Evolutionary conservation across 2,888 invertebrate species (phyloP).

Genomic region (Pheosia gnoma): DNA sequence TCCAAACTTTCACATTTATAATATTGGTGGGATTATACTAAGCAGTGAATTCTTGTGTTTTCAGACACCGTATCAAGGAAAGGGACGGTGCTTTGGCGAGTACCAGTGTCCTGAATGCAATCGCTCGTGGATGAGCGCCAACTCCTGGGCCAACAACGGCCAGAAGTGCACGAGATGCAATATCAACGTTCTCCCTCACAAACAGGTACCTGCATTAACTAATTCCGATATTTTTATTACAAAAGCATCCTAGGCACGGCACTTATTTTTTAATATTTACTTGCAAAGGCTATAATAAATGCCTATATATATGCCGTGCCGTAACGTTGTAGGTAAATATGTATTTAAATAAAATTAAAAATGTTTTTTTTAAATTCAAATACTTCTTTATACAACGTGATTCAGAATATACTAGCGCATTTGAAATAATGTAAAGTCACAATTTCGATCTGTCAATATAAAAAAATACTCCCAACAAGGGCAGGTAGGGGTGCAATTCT

Average conservation of each 20-base stretch:
- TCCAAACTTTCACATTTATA: too few species aligned
- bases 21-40: not conserved
- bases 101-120: constrained; percentile 94
- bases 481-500: too few species aligned
- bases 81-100: constrained; percentile 94
- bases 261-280: too few species aligned
- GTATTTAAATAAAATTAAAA: too few species aligned
- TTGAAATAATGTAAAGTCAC: too few species aligned
- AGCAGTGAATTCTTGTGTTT: not conserved
- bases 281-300: not conserved
- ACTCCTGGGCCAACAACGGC: constrained; percentile 67
- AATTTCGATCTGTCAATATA: too few species aligned
- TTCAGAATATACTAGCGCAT: too few species aligned
- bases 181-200: constrained; percentile 94
- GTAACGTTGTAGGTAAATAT: too few species aligned
- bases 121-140: constrained; percentile 89
- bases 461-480: too few species aligned
- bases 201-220: constrained; percentile 85
- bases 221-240: not conserved
- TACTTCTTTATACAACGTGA: too few species aligned
- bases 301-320: too few species aligned
- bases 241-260: not conserved
- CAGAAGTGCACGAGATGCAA: constrained; percentile 95
- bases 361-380: too few species aligned
- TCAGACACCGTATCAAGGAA: constrained; percentile 76